Evolutionary conservation across 2,888 invertebrate genomes (phyloP), one percentile per base, ranked within the genome.

Genomic region (Aspidiotus rigidus): DNA sequence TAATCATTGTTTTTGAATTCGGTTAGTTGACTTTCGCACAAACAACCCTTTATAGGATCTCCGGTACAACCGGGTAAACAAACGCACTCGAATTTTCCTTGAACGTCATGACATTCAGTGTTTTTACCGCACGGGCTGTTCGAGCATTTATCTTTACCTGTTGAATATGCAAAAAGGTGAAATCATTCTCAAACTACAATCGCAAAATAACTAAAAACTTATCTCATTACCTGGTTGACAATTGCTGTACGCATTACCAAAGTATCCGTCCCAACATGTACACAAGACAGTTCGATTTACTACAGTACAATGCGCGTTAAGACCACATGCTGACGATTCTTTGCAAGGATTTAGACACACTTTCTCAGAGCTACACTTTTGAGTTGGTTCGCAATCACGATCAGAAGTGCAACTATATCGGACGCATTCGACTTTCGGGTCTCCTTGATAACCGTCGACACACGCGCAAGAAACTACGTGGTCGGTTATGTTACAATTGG

Each of bases 391-490:
- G 76, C 93, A 93, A 75, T 93, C 91, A 9, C 83, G 81, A 76
- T 90, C 86, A 62, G 81, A 80, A 69, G 84, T 81, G 74, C 93
- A 93, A 79, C 91, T 90, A 73, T 88, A 86, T 72, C 86, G 83
- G 72, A 84, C 17, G 49, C 72, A 72, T 11, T 66, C 70, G 8
- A 61, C 44, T 13, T 59, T 75, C 1, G 77, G 76, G 62, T 77
- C 76, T 0, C 91, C 91, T 73, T 87, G 87, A 76, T 83, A 90
- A 15, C 93, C 91, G 75, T 90, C 89, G 0, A 91, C 90, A 76
- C 94, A 94, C 71, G 90, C 83, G 76, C 94, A 94, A 6, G 93
- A 83, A 59, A 90, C 87, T 56, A 89, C 83, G 78, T 93, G 93
- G 73, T 88, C 87, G 2, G 87, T 85, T 0, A 89, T 85, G 72